Evolutionary conservation across 1,140 invertebrate genomes (phyloP).

Genomic region (Rhagoletis zephyria): DNA sequence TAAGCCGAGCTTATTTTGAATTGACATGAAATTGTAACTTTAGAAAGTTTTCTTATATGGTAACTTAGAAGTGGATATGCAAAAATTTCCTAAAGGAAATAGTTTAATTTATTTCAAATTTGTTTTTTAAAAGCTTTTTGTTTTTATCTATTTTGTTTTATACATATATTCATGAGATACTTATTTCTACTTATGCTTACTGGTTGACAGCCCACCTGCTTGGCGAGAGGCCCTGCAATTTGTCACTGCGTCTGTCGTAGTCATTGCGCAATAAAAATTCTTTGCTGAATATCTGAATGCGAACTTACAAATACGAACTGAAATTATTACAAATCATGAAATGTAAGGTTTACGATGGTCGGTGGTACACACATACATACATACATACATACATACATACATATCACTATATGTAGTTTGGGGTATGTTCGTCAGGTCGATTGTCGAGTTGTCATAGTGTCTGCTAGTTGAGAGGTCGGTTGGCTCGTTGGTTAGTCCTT

Average conservation of each 20-base stretch:
- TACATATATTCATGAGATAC: no score
- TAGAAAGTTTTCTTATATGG: no score
- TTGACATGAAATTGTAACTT: no score
- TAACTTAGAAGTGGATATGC: no score
- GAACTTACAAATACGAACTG: not conserved
- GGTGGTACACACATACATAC: not conserved
- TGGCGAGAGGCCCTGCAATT: not conserved
- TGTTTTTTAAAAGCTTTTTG: no score
- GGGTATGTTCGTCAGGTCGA: not conserved
- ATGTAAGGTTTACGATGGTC: constrained; percentile 14
- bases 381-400: not conserved
- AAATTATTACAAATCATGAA: not conserved
- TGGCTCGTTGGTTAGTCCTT: not conserved
- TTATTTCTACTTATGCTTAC: no score
- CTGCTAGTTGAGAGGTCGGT: not conserved
- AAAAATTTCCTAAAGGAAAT: no score
- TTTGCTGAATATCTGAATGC: constrained; percentile 40
- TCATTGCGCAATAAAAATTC: constrained; percentile 23
- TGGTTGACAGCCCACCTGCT: constrained; percentile 25
- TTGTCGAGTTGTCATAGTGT: not conserved
- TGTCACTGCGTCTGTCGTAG: not conserved
- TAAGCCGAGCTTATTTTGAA: no score
- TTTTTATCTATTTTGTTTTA: no score
- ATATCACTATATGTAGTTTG: no score
- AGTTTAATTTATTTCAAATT: no score